A percentile compares a stretch with the other conserved stretches of the same genome.
phyloP scores from a whole-genome alignment of 2,113 vertebrate species.

The Leiothrix lutea region DNA sequence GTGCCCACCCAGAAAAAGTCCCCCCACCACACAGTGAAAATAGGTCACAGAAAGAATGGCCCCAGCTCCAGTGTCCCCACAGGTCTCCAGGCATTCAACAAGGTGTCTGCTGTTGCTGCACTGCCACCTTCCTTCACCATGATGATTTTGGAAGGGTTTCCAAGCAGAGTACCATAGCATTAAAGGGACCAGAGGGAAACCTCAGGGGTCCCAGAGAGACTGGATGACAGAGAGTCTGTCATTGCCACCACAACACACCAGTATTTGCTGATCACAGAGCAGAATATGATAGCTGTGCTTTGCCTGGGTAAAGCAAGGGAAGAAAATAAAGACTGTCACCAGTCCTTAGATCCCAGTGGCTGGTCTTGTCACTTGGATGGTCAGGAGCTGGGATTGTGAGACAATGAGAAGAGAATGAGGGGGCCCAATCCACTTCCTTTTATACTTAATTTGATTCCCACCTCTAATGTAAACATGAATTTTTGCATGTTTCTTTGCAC shows the following conservation, averaged over 20 bases:
- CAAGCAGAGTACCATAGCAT: background rate
- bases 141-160: background rate
- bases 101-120: background rate
- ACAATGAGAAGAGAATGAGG: background rate
- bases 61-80: fast-evolving
- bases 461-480: background rate
- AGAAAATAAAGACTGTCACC: background rate
- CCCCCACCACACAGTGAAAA: background rate
- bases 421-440: background rate
- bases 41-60: background rate
- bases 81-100: fast-evolving
- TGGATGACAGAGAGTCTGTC: background rate
- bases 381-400: fast-evolving
- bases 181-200: background rate
- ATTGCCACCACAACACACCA: background rate
- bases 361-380: fast-evolving
- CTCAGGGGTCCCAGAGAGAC: background rate
- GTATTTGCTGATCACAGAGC: background rate
- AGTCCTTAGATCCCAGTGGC: background rate
- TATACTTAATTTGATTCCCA: background rate
- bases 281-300: background rate
- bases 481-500: background rate
- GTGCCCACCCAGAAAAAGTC: fast-evolving
- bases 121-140: background rate
- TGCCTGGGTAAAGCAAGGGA: background rate